Conservation (phyloP, 2,113 vertebrate species). For the Setophaga kirtlandii region DNA sequence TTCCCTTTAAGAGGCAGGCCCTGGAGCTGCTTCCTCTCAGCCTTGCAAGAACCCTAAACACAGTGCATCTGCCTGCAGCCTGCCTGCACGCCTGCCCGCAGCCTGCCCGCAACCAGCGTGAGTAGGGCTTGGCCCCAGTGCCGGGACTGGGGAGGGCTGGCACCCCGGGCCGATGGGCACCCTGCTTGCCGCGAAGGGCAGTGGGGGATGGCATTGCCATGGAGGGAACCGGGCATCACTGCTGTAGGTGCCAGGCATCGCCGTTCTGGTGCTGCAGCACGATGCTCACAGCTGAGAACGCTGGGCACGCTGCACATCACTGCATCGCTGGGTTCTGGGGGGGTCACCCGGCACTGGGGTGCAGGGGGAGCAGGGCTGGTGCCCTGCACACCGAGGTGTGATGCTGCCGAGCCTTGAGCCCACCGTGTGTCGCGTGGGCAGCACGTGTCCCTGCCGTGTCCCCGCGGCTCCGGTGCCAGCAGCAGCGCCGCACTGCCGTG, state of each 20-base stretch:
- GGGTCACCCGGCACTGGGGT: fast-evolving
- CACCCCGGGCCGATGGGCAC: neutral
- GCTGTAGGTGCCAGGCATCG: neutral
- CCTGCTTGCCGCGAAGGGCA: neutral
- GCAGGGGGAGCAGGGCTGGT: neutral
- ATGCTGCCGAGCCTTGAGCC: neutral
- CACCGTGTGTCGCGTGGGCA: neutral
- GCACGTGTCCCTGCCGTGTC: neutral
- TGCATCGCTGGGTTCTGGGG: fast-evolving
- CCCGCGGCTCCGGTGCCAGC: neutral
- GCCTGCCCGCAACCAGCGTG: constrained; percentile 9
- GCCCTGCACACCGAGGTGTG: neutral
- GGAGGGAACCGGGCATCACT: neutral
- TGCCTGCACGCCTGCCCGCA: neutral
- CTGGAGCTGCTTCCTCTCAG: constrained; percentile 65
- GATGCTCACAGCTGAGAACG: fast-evolving
- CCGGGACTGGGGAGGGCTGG: neutral
- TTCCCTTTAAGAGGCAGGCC: constrained; percentile 79
- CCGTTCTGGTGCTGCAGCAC: neutral
- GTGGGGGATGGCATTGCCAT: neutral
- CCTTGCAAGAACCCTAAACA: constrained; percentile 49
- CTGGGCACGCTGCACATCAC: fast-evolving
- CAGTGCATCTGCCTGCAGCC: constrained; percentile 54
- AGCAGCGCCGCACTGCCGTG: fast-evolving
- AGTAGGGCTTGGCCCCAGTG: neutral